Evolutionary conservation across 2,113 vertebrate species (phyloP).

Genomic region (Phycodurus eques): DNA sequence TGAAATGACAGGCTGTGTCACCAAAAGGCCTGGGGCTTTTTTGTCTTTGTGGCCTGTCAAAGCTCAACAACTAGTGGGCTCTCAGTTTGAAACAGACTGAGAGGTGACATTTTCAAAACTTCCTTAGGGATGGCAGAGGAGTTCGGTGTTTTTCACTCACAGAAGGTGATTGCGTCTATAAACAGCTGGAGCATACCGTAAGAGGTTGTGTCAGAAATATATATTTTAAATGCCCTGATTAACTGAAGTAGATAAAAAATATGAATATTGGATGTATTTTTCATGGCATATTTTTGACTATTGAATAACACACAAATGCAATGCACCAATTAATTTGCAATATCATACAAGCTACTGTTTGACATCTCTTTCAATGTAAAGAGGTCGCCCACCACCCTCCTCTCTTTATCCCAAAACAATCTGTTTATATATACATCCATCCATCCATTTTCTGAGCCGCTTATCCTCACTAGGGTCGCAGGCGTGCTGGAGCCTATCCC

Average conservation of each 20-base stretch:
- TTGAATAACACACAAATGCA: constrained; percentile 27
- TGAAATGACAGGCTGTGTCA: constrained; percentile 79
- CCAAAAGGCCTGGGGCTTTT: constrained; percentile 68
- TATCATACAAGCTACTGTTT: constrained; percentile 43
- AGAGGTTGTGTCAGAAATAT: constrained; percentile 4
- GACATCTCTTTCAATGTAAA: constrained; percentile 53
- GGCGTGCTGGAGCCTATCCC: too few relatives aligned
- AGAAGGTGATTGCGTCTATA: constrained; percentile 38
- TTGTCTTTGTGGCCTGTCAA: constrained; percentile 73
- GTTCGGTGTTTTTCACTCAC: constrained; percentile 40
- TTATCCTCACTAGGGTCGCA: too few relatives aligned
- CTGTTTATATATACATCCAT: constrained; percentile 38
- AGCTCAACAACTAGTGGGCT: constrained; percentile 67
- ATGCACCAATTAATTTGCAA: constrained; percentile 47
- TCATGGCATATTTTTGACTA: constrained; percentile 23
- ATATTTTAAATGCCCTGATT: neutral
- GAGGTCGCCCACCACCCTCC: constrained; percentile 31
- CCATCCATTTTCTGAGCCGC: too few relatives aligned
- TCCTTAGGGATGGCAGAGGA: constrained; percentile 55
- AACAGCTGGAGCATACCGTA: constrained; percentile 6
- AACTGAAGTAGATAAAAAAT: neutral
- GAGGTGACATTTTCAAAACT: constrained; percentile 70
- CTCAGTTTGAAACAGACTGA: constrained; percentile 72
- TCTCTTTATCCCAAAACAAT: constrained; percentile 54
- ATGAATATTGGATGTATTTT: constrained; percentile 4